A percentile compares a stretch with the other conserved stretches of the same genome.
These are phyloP conservation scores for Ia io DNA, from an alignment of 2,113 vertebrate genomes.

Conservation along the genomic window DNA sequence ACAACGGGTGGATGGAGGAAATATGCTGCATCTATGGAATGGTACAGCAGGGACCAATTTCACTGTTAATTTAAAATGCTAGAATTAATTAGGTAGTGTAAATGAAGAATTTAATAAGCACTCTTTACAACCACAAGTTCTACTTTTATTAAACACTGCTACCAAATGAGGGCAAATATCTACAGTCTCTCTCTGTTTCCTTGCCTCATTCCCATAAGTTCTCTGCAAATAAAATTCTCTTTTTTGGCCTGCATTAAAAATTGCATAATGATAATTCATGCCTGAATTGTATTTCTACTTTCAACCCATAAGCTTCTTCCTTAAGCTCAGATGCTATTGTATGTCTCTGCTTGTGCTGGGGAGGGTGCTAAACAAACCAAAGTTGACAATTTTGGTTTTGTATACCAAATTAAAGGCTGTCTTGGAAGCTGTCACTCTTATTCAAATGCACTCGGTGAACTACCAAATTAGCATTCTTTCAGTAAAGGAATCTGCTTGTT, in stretches of 20 bases:
- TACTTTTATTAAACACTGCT: conserved; percentile 86
- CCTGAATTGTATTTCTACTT: conserved; percentile 77
- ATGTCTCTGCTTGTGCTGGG: conserved; percentile 81
- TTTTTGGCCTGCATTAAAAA: conserved; percentile 72
- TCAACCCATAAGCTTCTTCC: conserved; percentile 79
- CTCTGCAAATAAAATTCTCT: conserved; percentile 65
- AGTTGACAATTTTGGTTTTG: conserved; percentile 86
- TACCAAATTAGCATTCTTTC: conserved; percentile 84
- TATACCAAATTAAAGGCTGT: conserved; percentile 88
- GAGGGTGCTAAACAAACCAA: conserved; percentile 83
- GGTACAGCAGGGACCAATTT: conserved; percentile 89
- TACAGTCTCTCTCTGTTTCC: conserved; percentile 75
- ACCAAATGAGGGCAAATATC: conserved; percentile 82
- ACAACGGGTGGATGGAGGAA: conserved; percentile 85
- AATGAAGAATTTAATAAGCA: conserved; percentile 91
- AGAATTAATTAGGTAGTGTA: conserved; percentile 91
- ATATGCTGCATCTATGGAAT: conserved; percentile 84
- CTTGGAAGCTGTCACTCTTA: conserved; percentile 85
- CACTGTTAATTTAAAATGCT: conserved; percentile 91
- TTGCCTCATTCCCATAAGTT: conserved; percentile 75
- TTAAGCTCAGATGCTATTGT: conserved; percentile 82
- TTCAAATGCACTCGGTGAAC: conserved; percentile 80
- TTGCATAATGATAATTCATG: conserved; percentile 76
- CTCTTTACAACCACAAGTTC: conserved; percentile 87
- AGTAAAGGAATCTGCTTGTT: conserved; percentile 83